phyloP scores from a whole-genome alignment of 1,140 invertebrate genomes.

The Heliconius himera region DNA sequence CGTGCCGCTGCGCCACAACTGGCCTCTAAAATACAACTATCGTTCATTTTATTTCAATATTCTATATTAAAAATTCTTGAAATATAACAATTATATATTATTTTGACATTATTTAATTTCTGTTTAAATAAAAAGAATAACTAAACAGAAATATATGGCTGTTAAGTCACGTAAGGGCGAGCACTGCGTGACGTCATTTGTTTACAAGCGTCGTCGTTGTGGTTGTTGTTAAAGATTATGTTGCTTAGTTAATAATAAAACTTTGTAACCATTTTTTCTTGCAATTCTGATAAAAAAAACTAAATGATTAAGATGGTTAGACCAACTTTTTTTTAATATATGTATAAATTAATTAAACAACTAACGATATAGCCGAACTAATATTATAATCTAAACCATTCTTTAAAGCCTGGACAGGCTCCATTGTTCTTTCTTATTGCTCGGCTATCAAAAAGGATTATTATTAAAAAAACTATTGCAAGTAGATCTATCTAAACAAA shows the following conservation, averaged over 20 bases:
- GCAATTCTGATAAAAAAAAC: background rate
- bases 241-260: background rate
- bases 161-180: background rate
- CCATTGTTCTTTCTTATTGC: too few relatives aligned
- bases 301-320: background rate
- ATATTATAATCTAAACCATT: background rate
- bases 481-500: too few relatives aligned
- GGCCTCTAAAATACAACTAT: background rate
- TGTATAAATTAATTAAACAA: too few relatives aligned
- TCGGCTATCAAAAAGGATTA: too few relatives aligned
- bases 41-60: background rate
- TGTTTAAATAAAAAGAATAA: background rate
- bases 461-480: too few relatives aligned
- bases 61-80: background rate
- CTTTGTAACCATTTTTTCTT: background rate
- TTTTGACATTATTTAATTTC: background rate
- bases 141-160: background rate
- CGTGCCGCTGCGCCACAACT: too few relatives aligned
- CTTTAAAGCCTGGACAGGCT: too few relatives aligned
- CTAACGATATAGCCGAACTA: too few relatives aligned
- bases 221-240: background rate
- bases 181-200: background rate
- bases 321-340: background rate
- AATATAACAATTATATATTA: background rate
- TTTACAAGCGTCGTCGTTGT: background rate